Evolutionary conservation across 2,113 vertebrate species (phyloP), one percentile per base, ranked within the genome.

Genomic region (Chitala chitala): DNA sequence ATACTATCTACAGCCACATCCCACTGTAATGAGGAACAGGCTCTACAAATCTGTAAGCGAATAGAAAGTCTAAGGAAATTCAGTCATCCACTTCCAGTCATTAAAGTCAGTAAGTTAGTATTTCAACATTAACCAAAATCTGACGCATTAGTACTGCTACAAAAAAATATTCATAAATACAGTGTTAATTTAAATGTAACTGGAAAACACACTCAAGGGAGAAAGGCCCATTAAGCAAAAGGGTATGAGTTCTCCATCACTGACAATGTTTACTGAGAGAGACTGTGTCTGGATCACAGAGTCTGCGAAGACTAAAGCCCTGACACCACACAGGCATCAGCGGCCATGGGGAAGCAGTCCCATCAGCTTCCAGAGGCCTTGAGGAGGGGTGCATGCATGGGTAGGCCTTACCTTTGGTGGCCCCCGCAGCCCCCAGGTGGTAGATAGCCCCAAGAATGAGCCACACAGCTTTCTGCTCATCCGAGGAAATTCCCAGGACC

Each of bases 391-490:
- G n/a, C n/a, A n/a, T n/a, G n/a, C n/a, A n/a, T n/a, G n/a, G n/a
- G n/a, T n/a, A n/a, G 3, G 58, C 1, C 0, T 80, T 92, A 98
- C 97, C 97, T 96, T 98, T 98, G 3, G 96, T 99, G 61, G 96
- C 96, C 5, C 96, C 95, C 0, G 96, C 96, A 0, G 96, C 94
- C 56, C 97, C 97, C 81, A 99, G 80, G 76, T 99, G 97, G 83
- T 94, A 99, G 77, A 98, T 90, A 55, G 96, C 92, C 4, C 93
- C 94, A 65, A 99, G 86, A 75, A 99, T 86, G 74, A 92, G 86
- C 90, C 90, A 91, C 13, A 92, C 83, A 76, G 91, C 93, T 78
- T 94, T 98, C 86, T 99, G 97, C 76, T 98, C 96, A 0, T 99
- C 96, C 0, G 81, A 9, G 1, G 94, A 92, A 82, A 99, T 90